These are phyloP conservation scores for Mesopsocus fuscifrons DNA, from an alignment of 2,888 invertebrate genomes.

Conservation along the genomic window DNA sequence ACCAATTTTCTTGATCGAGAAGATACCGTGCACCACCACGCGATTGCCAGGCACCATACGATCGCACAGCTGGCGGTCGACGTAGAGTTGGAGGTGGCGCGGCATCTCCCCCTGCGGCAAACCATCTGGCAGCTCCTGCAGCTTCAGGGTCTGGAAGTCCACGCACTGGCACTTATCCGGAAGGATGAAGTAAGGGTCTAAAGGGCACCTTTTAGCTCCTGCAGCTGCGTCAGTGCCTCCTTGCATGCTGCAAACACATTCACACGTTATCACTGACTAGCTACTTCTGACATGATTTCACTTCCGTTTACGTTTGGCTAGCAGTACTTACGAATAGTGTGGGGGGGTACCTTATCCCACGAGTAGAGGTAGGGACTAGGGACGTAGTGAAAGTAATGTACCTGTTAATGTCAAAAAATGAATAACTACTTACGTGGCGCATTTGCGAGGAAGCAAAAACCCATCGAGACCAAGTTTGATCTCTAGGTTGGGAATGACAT, in stretches of 20 bases:
- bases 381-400: too few species aligned
- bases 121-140: constrained; percentile 89
- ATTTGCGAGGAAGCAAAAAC: constrained; percentile 84
- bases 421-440: constrained; percentile 52
- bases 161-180: constrained; percentile 96
- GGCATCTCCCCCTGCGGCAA: constrained; percentile 97
- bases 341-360: too few species aligned
- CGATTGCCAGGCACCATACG: constrained; percentile 90
- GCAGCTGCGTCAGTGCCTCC: constrained; percentile 24
- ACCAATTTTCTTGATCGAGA: constrained; percentile 79
- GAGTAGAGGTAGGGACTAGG: too few species aligned
- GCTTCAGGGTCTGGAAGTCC: constrained; percentile 93
- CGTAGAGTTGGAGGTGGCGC: constrained; percentile 83
- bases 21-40: constrained; percentile 84
- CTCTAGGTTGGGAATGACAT: constrained; percentile 68
- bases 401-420: too few species aligned
- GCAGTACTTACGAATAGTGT: too few species aligned
- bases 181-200: constrained; percentile 95
- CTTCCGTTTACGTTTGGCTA: too few species aligned
- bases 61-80: constrained; percentile 87
- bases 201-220: constrained; percentile 78
- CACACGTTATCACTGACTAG: too few species aligned
- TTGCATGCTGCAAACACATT: not conserved
- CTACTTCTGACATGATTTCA: too few species aligned
- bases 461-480: constrained; percentile 94